phyloP scores from a whole-genome alignment of 1,140 invertebrate genomes.

The Orius insidiosus region DNA sequence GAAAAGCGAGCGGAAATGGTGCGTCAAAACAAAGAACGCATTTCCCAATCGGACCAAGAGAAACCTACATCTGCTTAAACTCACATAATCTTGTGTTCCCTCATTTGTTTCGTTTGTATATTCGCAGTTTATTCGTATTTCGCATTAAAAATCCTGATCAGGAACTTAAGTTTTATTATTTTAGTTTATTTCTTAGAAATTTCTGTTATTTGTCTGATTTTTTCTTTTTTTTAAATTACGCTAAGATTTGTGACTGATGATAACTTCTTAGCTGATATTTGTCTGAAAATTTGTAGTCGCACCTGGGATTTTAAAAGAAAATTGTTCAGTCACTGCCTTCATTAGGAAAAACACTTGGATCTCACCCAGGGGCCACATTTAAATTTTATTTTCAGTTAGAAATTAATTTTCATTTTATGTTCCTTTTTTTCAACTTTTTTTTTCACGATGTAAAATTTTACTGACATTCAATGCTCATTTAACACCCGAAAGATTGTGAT shows the following conservation, averaged over 20 bases:
- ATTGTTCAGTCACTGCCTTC: too few relatives aligned
- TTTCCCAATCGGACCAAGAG: constrained; percentile 24
- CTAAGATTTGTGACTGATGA: too few relatives aligned
- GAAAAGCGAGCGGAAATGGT: constrained; percentile 68
- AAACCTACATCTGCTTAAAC: constrained; percentile 41
- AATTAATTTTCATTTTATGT: constrained; percentile 5
- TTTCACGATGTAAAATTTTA: constrained; percentile 1
- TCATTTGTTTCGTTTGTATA: not conserved
- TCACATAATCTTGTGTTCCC: not conserved
- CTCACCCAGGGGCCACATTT: too few relatives aligned
- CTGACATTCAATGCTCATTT: not conserved
- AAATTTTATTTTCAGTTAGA: too few relatives aligned
- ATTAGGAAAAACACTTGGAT: too few relatives aligned
- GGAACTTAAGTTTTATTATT: not conserved
- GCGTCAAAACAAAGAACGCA: constrained; percentile 60
- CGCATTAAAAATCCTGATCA: not conserved
- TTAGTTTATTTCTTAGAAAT: not conserved
- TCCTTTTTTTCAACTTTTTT: not conserved
- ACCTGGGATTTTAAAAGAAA: too few relatives aligned
- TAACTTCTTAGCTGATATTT: too few relatives aligned
- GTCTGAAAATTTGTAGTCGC: too few relatives aligned
- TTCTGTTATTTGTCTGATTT: too few relatives aligned
- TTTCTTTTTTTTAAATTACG: too few relatives aligned
- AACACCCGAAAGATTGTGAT: not conserved
- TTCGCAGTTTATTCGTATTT: not conserved